These are phyloP conservation scores for Vultur gryphus DNA, from an alignment of 2,797 vertebrate species.

Conservation along the genomic window DNA sequence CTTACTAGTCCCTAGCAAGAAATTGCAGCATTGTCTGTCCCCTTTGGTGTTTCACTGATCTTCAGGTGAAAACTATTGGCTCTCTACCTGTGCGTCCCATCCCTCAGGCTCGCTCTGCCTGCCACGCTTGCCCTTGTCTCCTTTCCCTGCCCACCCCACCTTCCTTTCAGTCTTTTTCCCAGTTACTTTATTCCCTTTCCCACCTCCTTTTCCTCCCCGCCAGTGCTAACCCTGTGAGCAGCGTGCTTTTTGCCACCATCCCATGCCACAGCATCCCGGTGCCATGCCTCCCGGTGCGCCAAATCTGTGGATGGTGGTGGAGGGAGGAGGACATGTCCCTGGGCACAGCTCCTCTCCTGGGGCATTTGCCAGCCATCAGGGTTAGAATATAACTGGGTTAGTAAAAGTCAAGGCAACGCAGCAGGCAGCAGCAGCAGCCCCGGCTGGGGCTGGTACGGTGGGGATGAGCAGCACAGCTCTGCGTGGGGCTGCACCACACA, in stretches of 20 bases:
- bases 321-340: background rate
- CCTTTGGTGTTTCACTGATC: background rate
- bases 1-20: background rate
- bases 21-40: background rate
- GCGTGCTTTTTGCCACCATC: background rate
- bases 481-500: background rate
- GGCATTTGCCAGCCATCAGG: background rate
- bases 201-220: background rate
- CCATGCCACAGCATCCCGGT: background rate
- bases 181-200: background rate
- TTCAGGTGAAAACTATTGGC: background rate
- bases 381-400: too few species aligned
- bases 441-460: rapidly evolving
- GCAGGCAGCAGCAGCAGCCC: background rate
- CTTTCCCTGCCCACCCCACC: background rate
- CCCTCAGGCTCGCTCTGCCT: background rate
- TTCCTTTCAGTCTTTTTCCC: background rate
- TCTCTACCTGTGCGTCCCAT: background rate
- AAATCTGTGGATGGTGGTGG: background rate
- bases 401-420: background rate
- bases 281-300: rapidly evolving
- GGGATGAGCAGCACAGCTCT: background rate
- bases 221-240: background rate
- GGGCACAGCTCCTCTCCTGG: background rate
- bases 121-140: background rate